phyloP scores from a whole-genome alignment of 1,140 invertebrate species.

The Calycopis cecrops region DNA sequence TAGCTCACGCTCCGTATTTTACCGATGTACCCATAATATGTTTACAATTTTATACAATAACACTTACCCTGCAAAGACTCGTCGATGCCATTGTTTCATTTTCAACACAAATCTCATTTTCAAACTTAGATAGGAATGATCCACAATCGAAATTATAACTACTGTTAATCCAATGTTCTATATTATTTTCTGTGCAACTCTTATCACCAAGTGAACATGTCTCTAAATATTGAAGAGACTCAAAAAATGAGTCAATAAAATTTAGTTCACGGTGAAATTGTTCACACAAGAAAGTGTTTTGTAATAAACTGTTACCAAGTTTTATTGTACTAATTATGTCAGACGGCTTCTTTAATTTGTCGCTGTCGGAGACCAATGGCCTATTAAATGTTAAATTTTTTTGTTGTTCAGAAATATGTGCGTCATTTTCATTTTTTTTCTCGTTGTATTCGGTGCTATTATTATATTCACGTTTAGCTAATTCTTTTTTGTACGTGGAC shows the following conservation, averaged over 20 bases:
- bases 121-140: conserved; percentile 49
- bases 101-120: conserved; percentile 50
- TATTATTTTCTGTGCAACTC: conserved; percentile 40
- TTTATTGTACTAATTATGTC: conserved; percentile 63
- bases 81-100: conserved; percentile 65
- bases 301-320: conserved; percentile 48
- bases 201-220: conserved; percentile 51
- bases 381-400: conserved; percentile 37
- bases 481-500: conserved; percentile 51
- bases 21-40: conserved; percentile 18
- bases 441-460: conserved; percentile 19
- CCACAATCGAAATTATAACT: conserved; percentile 45
- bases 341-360: conserved; percentile 64
- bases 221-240: conserved; percentile 65
- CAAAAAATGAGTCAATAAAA: conserved; percentile 69
- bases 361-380: conserved; percentile 36
- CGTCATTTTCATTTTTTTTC: conserved; percentile 17
- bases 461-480: conserved; percentile 29
- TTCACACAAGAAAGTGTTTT: conserved; percentile 50
- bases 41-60: conserved; percentile 56
- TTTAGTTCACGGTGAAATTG: conserved; percentile 64
- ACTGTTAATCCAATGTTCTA: conserved; percentile 48
- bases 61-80: conserved; percentile 70
- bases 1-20: no score
- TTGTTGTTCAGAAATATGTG: conserved; percentile 24